phyloP scores from a whole-genome alignment of 2,888 invertebrate species.

The Caenorhabditis sp. region DNA sequence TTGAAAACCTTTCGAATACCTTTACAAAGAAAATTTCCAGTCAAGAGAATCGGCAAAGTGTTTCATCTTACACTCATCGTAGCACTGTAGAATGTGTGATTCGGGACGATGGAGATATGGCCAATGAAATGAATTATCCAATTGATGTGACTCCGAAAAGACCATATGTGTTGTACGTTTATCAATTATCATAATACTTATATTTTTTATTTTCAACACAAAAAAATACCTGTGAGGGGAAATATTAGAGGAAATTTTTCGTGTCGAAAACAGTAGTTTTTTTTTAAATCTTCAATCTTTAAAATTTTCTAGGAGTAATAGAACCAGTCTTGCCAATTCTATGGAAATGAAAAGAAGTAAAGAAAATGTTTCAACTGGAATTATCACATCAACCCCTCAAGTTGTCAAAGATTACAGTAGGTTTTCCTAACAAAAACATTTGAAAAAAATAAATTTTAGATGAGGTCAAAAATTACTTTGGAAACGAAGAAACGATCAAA shows the following conservation, averaged over 20 bases:
- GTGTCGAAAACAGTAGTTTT: too few relatives aligned
- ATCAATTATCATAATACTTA: not conserved
- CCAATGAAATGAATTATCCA: not conserved
- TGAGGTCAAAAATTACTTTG: slow-evolving; percentile 20
- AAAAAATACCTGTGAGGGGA: too few relatives aligned
- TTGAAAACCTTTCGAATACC: not conserved
- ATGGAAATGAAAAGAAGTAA: not conserved
- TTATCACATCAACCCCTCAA: slow-evolving; percentile 24
- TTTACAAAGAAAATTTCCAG: slow-evolving; percentile 1
- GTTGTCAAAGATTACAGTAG: not conserved
- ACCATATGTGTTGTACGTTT: slow-evolving; percentile 3
- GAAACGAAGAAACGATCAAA: slow-evolving; percentile 20
- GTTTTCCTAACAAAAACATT: not conserved
- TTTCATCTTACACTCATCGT: slow-evolving; percentile 16
- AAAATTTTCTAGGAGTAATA: slow-evolving; percentile 1
- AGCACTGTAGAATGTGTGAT: slow-evolving; percentile 10
- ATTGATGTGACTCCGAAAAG: slow-evolving; percentile 18
- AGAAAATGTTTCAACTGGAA: not conserved
- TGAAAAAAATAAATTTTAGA: not conserved
- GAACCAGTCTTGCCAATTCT: slow-evolving; percentile 5
- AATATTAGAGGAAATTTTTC: too few relatives aligned
- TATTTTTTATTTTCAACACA: not conserved
- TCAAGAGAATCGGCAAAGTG: slow-evolving; percentile 13
- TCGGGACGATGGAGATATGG: slow-evolving; percentile 12
- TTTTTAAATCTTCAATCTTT: too few relatives aligned